phyloP scores from a whole-genome alignment of 1,140 invertebrate species.

The Colletes latitarsis region DNA sequence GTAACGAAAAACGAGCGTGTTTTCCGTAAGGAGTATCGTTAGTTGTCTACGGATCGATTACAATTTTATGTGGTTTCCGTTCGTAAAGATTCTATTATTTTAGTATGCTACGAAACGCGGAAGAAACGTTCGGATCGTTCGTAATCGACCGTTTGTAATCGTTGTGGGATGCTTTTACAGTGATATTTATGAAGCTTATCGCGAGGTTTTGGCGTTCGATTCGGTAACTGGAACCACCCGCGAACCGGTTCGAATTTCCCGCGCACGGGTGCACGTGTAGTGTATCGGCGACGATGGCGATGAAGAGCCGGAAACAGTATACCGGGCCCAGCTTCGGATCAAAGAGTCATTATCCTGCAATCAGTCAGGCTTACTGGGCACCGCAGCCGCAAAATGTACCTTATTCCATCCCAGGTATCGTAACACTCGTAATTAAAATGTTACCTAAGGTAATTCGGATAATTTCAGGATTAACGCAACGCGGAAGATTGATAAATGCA shows the following conservation, averaged over 20 bases:
- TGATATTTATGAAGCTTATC: conserved; percentile 8
- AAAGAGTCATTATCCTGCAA: conserved; percentile 85
- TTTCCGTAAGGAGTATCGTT: not conserved
- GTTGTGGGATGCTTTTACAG: not conserved
- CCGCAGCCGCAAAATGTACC: conserved; percentile 87
- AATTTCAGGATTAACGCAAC: not conserved
- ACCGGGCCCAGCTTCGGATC: conserved; percentile 63
- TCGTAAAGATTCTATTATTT: not conserved
- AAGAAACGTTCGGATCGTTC: not conserved
- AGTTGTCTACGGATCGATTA: not conserved
- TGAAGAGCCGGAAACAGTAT: conserved; percentile 77
- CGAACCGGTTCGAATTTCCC: conserved; percentile 27
- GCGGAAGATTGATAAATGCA: too few relatives aligned
- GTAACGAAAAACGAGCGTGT: not conserved
- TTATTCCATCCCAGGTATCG: conserved; percentile 88
- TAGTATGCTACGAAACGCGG: not conserved
- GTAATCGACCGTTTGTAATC: not conserved
- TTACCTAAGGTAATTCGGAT: too few relatives aligned
- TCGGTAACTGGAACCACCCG: not conserved
- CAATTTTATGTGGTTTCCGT: not conserved
- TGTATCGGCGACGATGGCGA: conserved; percentile 71
- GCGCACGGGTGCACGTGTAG: conserved; percentile 25
- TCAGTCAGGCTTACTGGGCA: conserved; percentile 90
- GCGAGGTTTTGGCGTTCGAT: not conserved
- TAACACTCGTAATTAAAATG: not conserved